These are phyloP conservation scores for Sympetrum striolatum DNA, from an alignment of 2,888 invertebrate species.

Conservation along the genomic window DNA sequence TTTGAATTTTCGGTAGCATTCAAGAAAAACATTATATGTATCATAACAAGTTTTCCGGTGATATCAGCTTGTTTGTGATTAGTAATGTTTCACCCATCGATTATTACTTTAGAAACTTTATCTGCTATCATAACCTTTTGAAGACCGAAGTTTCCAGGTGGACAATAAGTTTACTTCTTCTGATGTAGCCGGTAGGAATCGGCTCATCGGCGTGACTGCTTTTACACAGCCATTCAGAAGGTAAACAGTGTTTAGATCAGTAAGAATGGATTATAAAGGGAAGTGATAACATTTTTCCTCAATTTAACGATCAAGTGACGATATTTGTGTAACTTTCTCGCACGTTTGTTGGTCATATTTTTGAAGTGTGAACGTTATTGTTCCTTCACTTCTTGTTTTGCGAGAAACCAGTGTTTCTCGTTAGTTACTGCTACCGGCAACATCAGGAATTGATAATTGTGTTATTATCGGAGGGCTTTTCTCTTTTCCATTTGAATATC, in stretches of 20 bases:
- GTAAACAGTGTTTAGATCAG: not conserved
- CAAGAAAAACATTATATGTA: not conserved
- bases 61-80: slow-evolving; percentile 1
- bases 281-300: not conserved
- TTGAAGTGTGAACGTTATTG: not conserved
- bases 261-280: not conserved
- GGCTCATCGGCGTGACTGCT: not conserved
- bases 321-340: not conserved
- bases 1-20: not conserved
- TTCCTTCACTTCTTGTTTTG: not conserved
- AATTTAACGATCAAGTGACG: not conserved
- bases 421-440: not conserved
- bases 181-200: not conserved
- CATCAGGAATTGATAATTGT: not conserved
- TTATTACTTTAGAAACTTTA: not conserved
- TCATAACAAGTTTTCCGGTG: not conserved
- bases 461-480: not conserved
- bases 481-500: not conserved
- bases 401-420: not conserved
- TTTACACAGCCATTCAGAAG: not conserved
- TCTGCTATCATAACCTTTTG: not conserved
- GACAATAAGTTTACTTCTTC: not conserved
- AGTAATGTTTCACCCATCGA: not conserved
- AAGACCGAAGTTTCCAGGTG: not conserved
- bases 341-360: not conserved